These are phyloP conservation scores for Caloenas nicobarica DNA, from an alignment of 2,113 vertebrate species.

Conservation along the genomic window DNA sequence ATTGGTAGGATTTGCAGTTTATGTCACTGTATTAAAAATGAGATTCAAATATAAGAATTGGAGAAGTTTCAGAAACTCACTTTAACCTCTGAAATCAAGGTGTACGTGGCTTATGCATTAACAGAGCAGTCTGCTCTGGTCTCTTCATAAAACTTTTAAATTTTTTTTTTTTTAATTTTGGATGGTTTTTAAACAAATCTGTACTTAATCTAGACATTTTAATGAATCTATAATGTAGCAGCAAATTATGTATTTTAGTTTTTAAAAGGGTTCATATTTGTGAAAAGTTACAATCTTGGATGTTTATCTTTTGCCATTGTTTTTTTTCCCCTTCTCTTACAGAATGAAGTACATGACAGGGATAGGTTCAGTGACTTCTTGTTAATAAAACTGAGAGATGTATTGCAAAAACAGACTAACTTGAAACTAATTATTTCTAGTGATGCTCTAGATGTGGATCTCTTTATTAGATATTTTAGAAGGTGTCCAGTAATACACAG, in stretches of 20 bases:
- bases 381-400: slow-evolving; percentile 88
- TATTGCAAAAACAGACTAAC: slow-evolving; percentile 81
- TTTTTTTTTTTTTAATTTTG: not conserved
- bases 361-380: slow-evolving; percentile 95
- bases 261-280: accelerated
- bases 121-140: not conserved
- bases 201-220: not conserved
- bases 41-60: not conserved
- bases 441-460: slow-evolving; percentile 87
- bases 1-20: not conserved
- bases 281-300: not conserved
- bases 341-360: slow-evolving; percentile 97
- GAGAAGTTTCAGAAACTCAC: not conserved
- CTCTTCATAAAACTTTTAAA: not conserved
- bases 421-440: slow-evolving; percentile 92
- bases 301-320: not conserved
- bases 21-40: not conserved
- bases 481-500: slow-evolving; percentile 89
- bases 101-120: not conserved
- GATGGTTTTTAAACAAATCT: not conserved
- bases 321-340: not conserved
- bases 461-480: slow-evolving; percentile 91
- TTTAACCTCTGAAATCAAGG: not conserved
- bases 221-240: not conserved
- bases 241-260: not conserved